These are phyloP conservation scores for Drosophila mimetica DNA, from an alignment of 2,888 invertebrate species.

Conservation along the genomic window DNA sequence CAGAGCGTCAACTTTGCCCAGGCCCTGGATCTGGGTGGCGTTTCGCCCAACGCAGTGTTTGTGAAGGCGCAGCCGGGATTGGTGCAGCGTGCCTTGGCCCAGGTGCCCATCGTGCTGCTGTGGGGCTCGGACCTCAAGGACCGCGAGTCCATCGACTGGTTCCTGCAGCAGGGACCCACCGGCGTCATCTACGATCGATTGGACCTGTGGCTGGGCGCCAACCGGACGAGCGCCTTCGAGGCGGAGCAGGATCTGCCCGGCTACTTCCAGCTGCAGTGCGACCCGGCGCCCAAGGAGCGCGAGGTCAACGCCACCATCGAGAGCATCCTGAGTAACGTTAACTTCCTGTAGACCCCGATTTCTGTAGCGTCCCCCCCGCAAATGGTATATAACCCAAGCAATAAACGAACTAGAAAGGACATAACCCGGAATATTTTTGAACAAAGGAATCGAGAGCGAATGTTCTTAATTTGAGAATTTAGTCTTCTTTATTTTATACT, in stretches of 20 bases:
- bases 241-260: conserved; percentile 72
- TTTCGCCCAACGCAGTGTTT: conserved; percentile 96
- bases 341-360: conserved; percentile 53
- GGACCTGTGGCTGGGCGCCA: conserved; percentile 84
- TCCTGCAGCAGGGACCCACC: conserved; percentile 94
- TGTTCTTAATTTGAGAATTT: no score
- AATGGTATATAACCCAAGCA: conserved; percentile 39
- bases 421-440: not conserved
- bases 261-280: conserved; percentile 80
- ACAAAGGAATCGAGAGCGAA: no score
- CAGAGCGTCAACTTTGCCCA: conserved; percentile 93
- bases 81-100: conserved; percentile 89
- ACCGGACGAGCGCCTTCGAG: conserved; percentile 67
- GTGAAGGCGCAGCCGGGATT: conserved; percentile 91
- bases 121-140: conserved; percentile 98
- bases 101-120: conserved; percentile 94
- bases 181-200: conserved; percentile 98
- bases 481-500: no score
- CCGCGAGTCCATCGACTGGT: conserved; percentile 91
- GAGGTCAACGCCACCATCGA: conserved; percentile 72
- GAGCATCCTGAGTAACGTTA: conserved; percentile 76
- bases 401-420: conserved; percentile 49
- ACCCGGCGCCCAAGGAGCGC: conserved; percentile 21
- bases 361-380: conserved; percentile 12
- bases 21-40: conserved; percentile 92